Evolutionary conservation across 2,888 invertebrate genomes (phyloP).

Genomic region (Stenchaetothrips biformis): DNA sequence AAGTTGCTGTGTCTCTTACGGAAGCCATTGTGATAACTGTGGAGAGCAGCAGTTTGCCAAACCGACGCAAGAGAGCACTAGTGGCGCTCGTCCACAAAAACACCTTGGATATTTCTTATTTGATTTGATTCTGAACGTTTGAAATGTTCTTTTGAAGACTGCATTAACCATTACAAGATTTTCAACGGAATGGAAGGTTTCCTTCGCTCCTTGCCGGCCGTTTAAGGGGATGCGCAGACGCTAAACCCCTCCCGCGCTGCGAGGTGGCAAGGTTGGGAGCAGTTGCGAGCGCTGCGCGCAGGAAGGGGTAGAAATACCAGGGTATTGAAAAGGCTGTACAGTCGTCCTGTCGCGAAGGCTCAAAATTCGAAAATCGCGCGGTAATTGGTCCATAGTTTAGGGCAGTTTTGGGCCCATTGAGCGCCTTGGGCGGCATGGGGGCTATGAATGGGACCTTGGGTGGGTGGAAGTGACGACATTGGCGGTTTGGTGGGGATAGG

Average conservation of each 20-base stretch:
- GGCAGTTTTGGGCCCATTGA: background rate
- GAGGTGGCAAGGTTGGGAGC: background rate
- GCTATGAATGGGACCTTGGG: background rate
- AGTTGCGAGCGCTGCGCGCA: background rate
- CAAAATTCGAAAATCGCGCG: background rate
- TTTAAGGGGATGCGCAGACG: background rate
- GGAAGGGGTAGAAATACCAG: conserved; percentile 11
- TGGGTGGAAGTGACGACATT: conserved; percentile 6
- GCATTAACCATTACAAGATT: background rate
- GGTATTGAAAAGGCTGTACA: conserved; percentile 18
- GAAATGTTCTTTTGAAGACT: background rate
- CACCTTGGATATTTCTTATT: background rate
- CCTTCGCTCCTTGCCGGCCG: background rate
- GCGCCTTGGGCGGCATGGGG: background rate
- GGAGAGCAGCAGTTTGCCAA: conserved; percentile 20
- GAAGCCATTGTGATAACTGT: conserved; percentile 60
- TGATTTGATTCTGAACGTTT: background rate
- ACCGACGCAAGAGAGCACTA: conserved; percentile 20
- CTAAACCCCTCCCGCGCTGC: background rate
- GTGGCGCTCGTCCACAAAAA: background rate
- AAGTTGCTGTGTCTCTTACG: conserved; percentile 86
- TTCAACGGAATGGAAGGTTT: background rate
- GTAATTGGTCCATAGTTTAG: background rate
- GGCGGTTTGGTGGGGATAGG: conserved; percentile 2
- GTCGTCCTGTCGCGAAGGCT: background rate